Percentiles rank a stretch among this genome's conserved stretches.
Conservation (phyloP, 2,113 vertebrate species). For the Sinocyclocheilus maitianheensis region DNA sequence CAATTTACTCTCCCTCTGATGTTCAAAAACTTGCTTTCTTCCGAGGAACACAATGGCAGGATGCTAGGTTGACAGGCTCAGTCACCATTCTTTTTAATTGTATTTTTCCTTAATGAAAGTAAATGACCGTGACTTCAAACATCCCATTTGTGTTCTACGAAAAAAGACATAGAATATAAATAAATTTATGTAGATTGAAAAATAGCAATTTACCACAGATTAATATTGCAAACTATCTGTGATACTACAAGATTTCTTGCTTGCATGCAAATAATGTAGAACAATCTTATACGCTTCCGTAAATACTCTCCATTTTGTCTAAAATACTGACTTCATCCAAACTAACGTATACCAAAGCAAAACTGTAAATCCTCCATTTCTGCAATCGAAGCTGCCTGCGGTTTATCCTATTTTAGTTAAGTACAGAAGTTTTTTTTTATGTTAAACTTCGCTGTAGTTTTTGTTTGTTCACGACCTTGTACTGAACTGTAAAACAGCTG, state of each 20-base stretch:
- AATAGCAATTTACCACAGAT: neutral
- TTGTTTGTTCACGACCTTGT: conserved; percentile 13
- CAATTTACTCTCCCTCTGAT: neutral
- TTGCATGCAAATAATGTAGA: neutral
- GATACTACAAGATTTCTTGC: neutral
- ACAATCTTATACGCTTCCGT: neutral
- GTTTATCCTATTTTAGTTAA: neutral
- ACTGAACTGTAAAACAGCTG: neutral
- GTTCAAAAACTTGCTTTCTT: neutral
- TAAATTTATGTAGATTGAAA: neutral
- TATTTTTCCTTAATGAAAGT: neutral
- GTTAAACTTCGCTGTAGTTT: neutral
- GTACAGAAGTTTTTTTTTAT: neutral
- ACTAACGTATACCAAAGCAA: neutral
- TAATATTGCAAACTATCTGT: neutral
- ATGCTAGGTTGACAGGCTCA: neutral
- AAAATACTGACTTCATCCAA: neutral
- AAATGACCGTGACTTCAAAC: neutral
- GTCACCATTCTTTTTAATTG: neutral
- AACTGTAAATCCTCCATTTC: neutral
- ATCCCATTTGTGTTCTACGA: neutral
- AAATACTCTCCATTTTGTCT: neutral
- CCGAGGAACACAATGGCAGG: neutral
- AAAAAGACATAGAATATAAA: neutral
- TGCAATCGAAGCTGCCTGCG: neutral